A percentile compares a stretch with the other conserved stretches of the same genome.
phyloP scores from a whole-genome alignment of 2,113 vertebrate species.

The Nesoenas mayeri region DNA sequence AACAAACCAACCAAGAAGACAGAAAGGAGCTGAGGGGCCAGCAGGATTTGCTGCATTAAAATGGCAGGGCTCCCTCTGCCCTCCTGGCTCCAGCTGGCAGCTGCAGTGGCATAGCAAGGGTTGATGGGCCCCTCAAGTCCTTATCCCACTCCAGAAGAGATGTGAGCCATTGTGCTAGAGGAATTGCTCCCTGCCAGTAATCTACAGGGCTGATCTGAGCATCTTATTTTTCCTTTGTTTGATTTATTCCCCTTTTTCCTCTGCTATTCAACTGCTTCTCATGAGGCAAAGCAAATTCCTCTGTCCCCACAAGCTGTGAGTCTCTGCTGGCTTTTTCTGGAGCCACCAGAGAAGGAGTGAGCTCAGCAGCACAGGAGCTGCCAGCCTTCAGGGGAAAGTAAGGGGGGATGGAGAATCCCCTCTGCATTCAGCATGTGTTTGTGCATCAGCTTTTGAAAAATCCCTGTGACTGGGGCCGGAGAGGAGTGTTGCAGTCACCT shows the following conservation, averaged over 20 bases:
- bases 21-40: not conserved
- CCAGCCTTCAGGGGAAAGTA: not conserved
- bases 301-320: not conserved
- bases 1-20: not conserved
- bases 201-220: not conserved
- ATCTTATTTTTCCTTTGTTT: not conserved
- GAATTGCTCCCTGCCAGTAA: not conserved
- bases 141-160: not conserved
- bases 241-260: not conserved
- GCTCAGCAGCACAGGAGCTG: not conserved
- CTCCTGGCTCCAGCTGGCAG: not conserved
- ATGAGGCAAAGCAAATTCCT: not conserved
- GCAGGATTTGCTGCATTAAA: not conserved
- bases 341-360: not conserved
- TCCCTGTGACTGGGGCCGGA: not conserved
- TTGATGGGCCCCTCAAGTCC: not conserved
- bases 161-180: not conserved
- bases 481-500: not conserved
- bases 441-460: not conserved
- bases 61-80: not conserved
- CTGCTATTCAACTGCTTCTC: not conserved
- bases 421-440: fast-evolving
- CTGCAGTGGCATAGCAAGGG: fast-evolving
- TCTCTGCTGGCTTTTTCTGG: not conserved
- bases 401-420: not conserved